Conservation (phyloP, 2,797 vertebrate species). For the Acridotheres tristis region DNA sequence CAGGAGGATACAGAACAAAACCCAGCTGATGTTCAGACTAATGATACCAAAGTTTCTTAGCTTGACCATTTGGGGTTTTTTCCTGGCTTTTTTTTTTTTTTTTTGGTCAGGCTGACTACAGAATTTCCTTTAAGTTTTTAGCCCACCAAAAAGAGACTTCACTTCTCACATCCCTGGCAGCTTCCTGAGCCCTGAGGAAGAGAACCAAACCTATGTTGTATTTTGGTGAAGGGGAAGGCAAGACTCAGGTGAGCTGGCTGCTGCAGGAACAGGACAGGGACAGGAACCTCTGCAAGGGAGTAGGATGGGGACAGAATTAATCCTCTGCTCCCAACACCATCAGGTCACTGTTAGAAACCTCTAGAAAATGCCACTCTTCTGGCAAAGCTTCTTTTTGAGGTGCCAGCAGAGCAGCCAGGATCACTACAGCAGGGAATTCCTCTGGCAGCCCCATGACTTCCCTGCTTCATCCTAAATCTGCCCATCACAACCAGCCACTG, state of each 20-base stretch:
- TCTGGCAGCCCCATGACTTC: not conserved
- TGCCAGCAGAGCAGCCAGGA: not conserved
- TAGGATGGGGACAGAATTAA: not conserved
- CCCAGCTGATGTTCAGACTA: not conserved
- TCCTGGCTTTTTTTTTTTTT: too few relatives aligned
- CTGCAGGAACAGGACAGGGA: not conserved
- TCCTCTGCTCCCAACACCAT: not conserved
- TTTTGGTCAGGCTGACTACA: not conserved
- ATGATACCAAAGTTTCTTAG: not conserved
- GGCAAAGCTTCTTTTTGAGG: not conserved
- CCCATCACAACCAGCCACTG: not conserved
- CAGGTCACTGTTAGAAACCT: not conserved
- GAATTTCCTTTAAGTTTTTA: not conserved
- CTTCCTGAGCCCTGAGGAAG: not conserved
- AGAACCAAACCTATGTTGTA: fast-evolving
- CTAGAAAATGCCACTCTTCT: not conserved
- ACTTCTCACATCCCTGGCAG: too few relatives aligned
- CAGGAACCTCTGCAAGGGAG: not conserved
- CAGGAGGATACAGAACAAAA: not conserved
- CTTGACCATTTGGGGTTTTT: not conserved
- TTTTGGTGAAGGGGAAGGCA: not conserved
- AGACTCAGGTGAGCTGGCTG: not conserved
- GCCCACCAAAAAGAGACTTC: not conserved
- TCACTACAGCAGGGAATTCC: not conserved
- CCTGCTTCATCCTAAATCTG: not conserved